Conservation (phyloP, 2,797 vertebrate genomes). For the Gallinago stenura region DNA sequence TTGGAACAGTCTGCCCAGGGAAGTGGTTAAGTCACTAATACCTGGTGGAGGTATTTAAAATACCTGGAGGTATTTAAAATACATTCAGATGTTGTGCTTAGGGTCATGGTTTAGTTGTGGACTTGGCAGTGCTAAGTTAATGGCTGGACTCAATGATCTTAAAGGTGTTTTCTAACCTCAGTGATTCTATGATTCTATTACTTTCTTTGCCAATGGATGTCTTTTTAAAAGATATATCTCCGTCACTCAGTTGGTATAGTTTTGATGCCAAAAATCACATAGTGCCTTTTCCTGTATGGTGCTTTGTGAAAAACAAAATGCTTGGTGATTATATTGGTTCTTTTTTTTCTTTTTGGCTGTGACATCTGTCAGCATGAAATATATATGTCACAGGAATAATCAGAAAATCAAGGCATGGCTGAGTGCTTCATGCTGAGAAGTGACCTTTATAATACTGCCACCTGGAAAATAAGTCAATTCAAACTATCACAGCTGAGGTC, state of each 20-base stretch:
- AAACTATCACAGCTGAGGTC: background rate
- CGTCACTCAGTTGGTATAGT: background rate
- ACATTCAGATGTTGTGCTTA: rapidly evolving
- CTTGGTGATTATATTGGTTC: background rate
- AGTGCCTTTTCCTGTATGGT: background rate
- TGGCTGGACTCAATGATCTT: background rate
- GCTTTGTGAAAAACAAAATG: background rate
- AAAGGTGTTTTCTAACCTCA: background rate
- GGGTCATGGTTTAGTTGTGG: background rate
- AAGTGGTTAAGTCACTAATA: background rate
- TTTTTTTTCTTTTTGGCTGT: background rate
- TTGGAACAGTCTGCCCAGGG: background rate
- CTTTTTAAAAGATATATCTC: background rate
- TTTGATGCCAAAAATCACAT: background rate
- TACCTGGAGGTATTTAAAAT: background rate
- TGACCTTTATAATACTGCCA: background rate
- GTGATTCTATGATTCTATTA: background rate
- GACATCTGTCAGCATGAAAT: background rate
- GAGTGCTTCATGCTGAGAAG: background rate
- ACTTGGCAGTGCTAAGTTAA: background rate
- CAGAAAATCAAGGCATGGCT: background rate
- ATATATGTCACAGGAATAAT: background rate
- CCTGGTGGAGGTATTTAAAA: background rate
- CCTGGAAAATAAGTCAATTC: background rate
- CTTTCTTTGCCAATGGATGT: background rate